Evolutionary conservation across 2,888 invertebrate genomes (phyloP), one percentile per base, ranked within the genome.

Genomic region (Subacronicta megacephala): DNA sequence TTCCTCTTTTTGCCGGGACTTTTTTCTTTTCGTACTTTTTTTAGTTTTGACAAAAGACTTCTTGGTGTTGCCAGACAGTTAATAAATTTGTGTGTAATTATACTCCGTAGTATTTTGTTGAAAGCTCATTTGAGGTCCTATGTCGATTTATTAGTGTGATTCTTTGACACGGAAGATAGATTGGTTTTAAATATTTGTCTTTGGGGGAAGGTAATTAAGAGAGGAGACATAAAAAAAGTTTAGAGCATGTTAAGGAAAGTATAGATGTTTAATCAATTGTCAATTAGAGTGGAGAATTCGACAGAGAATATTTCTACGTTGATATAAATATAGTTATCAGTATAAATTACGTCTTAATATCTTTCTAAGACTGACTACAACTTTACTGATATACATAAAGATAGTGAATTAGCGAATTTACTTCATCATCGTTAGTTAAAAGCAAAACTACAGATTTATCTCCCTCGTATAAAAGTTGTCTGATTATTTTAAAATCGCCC

Each of bases 71-170:
- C 61, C 26, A 84, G 87, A 87, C 88, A 87, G 87, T 80, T 82
- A 84, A 93, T 93, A 93, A 90, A 92, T 93, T 88, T 82, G 55
- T 72, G 74, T 76, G 83, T 92, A 93, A 93, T 93, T 91, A 92
- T 88, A 87, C 86, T 82, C 80, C 77, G 77, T 80, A 84, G 86
- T 82, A 83, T 90, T 90, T 88, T 89, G 93, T 93, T 92, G 92
- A 90, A 90, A 90, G 87, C 83, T 87, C 89, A 91, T 92, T 89
- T 88, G 88, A 85, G 76, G 81, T 68, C 75, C 67, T 77, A 70
- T 79, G 71, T 80, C 80, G 80, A 84, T 91, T 91, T 91, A 92
- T 92, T 50, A 17, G 49, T 52, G 46, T 29, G 88, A 84, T 81
- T 73, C 73, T 68, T 53, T 64, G 26, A 67, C 67, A 75, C 60